These are phyloP conservation scores for Lysiphlebus fabarum DNA, from an alignment of 1,140 invertebrate species.

Conservation along the genomic window DNA sequence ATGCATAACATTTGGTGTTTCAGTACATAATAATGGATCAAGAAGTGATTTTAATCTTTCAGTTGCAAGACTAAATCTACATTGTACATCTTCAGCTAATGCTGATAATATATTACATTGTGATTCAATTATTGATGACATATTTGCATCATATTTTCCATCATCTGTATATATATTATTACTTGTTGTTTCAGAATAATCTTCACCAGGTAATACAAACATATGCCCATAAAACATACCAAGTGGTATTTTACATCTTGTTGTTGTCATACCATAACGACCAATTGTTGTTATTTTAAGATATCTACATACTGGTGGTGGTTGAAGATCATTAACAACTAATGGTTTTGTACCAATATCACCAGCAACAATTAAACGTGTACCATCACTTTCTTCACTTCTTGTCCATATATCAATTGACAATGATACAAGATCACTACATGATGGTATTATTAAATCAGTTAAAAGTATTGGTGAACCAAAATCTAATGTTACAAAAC, in stretches of 20 bases:
- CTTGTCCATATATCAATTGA: constrained; percentile 87
- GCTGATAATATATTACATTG: constrained; percentile 60
- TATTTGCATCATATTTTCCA: constrained; percentile 41
- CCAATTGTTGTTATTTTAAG: constrained; percentile 88
- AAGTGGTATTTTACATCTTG: constrained; percentile 82
- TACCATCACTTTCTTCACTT: constrained; percentile 78
- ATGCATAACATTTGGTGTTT: constrained; percentile 74
- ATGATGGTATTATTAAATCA: constrained; percentile 84
- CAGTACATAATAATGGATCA: constrained; percentile 70
- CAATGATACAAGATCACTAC: constrained; percentile 79
- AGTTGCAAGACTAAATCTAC: constrained; percentile 77
- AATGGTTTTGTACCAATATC: constrained; percentile 82
- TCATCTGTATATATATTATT: constrained; percentile 24
- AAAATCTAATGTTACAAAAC: constrained; percentile 89
- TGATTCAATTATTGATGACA: constrained; percentile 54
- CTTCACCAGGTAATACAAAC: constrained; percentile 69
- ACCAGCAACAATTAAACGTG: constrained; percentile 77
- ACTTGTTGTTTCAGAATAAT: constrained; percentile 56
- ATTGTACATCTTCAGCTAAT: constrained; percentile 75
- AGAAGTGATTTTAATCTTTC: constrained; percentile 74
- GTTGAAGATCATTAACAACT: constrained; percentile 83
- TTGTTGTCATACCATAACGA: constrained; percentile 84
- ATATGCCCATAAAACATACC: constrained; percentile 92
- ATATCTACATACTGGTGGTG: constrained; percentile 82
- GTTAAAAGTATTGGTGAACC: constrained; percentile 80